Percentiles rank a stretch among this genome's conserved stretches.
These are phyloP conservation scores for Phodopus roborovskii DNA, from an alignment of 2,113 vertebrate genomes.

Conservation along the genomic window DNA sequence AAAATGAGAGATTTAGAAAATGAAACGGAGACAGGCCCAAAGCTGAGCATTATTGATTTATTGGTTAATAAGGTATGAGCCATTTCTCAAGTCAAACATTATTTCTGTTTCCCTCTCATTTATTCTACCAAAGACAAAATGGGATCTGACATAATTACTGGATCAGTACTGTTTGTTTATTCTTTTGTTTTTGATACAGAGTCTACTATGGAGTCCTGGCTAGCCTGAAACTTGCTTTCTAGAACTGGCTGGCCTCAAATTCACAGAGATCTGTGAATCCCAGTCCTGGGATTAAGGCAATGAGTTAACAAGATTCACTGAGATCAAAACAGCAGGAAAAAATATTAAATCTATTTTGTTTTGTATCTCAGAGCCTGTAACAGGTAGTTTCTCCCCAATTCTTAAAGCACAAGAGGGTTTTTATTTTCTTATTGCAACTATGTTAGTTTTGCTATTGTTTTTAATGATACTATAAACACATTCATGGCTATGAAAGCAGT, in stretches of 20 bases:
- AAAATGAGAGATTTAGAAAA: slow-evolving; percentile 47
- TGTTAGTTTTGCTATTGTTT: neutral
- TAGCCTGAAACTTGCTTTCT: neutral
- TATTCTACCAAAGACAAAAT: neutral
- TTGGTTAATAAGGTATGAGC: slow-evolving; percentile 6
- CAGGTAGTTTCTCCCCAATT: neutral
- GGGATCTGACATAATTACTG: neutral
- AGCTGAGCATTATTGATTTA: neutral
- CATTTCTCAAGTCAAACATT: slow-evolving; percentile 1
- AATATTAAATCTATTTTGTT: neutral
- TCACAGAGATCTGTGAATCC: neutral
- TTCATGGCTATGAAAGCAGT: neutral
- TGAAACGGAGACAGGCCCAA: neutral
- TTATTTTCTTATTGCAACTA: neutral
- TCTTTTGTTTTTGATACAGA: neutral
- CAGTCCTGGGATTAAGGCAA: neutral
- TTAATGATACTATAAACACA: neutral
- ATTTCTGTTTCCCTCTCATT: neutral
- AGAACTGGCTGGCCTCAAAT: neutral
- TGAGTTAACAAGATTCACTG: neutral
- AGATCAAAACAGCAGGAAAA: neutral
- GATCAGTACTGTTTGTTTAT: neutral
- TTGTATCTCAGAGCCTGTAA: neutral
- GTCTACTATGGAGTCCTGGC: neutral
- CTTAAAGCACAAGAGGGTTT: no score